Evolutionary conservation across 2,113 vertebrate genomes (phyloP).

Genomic region (Ariopsis seemanni): DNA sequence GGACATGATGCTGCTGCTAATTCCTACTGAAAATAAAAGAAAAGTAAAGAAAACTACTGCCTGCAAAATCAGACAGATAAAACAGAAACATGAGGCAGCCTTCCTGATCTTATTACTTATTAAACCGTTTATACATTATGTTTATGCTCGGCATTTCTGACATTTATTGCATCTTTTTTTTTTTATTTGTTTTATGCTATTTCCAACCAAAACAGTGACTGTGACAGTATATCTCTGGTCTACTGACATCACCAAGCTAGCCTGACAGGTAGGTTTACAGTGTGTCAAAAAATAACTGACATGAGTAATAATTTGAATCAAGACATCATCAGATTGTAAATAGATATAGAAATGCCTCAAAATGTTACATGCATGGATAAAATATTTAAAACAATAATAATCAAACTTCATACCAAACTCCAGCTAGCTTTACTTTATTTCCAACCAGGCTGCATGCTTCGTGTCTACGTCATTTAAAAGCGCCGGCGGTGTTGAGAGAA

Average conservation of each 20-base stretch:
- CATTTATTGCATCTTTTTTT: not conserved
- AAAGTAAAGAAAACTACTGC: not conserved
- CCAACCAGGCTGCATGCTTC: not conserved
- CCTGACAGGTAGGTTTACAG: not conserved
- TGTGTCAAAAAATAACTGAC: not conserved
- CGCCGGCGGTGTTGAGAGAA: not conserved
- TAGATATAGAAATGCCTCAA: not conserved
- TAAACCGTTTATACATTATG: not conserved
- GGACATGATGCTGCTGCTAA: conserved; percentile 8
- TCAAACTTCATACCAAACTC: conserved; percentile 15
- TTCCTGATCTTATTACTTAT: not conserved
- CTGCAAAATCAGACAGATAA: not conserved
- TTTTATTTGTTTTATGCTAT: no score
- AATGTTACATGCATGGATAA: not conserved
- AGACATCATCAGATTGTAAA: not conserved
- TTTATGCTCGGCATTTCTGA: not conserved
- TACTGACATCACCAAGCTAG: conserved; percentile 1
- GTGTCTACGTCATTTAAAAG: conserved; percentile 29
- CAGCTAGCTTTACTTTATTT: conserved; percentile 25
- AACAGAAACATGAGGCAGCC: not conserved
- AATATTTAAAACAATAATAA: not conserved
- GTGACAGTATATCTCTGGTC: not conserved
- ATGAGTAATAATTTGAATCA: not conserved
- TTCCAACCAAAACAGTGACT: not conserved
- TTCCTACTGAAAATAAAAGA: not conserved